A percentile compares a stretch with the other conserved stretches of the same genome.
Conservation (phyloP, 2,888 invertebrate genomes). For the Buathra laborator region DNA sequence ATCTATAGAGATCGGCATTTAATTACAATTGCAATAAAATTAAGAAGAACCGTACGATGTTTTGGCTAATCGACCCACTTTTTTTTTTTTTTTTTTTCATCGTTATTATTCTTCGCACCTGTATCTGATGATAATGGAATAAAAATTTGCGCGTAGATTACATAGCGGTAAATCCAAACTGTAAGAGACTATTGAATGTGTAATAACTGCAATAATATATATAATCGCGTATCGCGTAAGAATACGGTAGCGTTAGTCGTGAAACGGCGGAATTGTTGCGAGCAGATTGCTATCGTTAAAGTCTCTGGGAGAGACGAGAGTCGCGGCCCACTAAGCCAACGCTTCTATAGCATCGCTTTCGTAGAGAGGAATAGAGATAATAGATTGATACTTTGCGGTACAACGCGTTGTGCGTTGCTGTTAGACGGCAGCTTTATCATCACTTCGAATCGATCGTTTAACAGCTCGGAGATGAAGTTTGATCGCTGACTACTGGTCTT, state of each 20-base stretch:
- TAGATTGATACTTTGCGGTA: slow-evolving; percentile 59
- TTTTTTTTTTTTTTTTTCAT: neutral
- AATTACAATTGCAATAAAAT: slow-evolving; percentile 16
- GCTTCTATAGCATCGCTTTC: neutral
- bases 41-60: slow-evolving; percentile 2
- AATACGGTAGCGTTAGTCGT: neutral
- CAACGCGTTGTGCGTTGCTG: slow-evolving; percentile 29
- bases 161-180: neutral
- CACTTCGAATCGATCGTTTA: slow-evolving; percentile 53
- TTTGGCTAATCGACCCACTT: slow-evolving; percentile 12
- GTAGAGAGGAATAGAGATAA: slow-evolving; percentile 28
- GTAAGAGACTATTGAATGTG: neutral
- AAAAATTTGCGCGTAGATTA: neutral
- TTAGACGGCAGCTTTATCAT: slow-evolving; percentile 36
- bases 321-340: neutral
- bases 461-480: slow-evolving; percentile 11
- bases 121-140: neutral
- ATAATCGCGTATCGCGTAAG: slow-evolving; percentile 9
- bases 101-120: neutral
- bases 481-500: slow-evolving; percentile 49
- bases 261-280: slow-evolving; percentile 2
- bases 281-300: slow-evolving; percentile 57
- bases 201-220: neutral
- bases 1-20: neutral
- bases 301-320: slow-evolving; percentile 34